Evolutionary conservation across 2,113 vertebrate species (phyloP), one percentile per base, ranked within the genome.

Genomic region (Phodopus roborovskii): DNA sequence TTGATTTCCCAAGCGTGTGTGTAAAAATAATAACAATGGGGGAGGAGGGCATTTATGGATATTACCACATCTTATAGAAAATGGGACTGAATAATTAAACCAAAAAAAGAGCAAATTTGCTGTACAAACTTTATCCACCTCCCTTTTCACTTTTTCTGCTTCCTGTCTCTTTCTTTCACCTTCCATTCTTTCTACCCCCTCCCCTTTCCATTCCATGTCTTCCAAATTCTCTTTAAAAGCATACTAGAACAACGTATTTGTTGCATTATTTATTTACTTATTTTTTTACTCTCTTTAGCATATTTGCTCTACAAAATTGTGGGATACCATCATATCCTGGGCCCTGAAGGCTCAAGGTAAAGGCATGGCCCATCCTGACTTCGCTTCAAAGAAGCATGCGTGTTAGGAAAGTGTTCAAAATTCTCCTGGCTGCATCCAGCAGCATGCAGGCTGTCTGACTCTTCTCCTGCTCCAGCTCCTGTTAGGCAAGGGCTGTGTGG

Each of bases 401-500:
- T 92, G 96, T 97, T 88, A 60, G 0, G 0, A 22, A 91, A 94
- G 28, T 9, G 16, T 91, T 81, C 83, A 91, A 90, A 90, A 90
- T 90, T 92, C 97, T 74, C 96, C 92, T 13, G 85, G 92, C 83
- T 97, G 88, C 96, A 98, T 81, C 75, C 92, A 96, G 98, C 79
- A 97, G 90, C 96, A 98, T 85, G 74, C 91, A 95, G 98, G 92
- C 88, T 5, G 26, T 2, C 6, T 10, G 79, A 92, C n/a, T 45
- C n/a, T 62, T 17, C 11, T 97, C 97, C 74, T 96, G 97, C 96
- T 93, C 42, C 96, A 98, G 98, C 94, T 96, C 97, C 98, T 96
- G 98, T 98, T 96, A 98, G 97, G 98, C 98, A 98, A 98, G 97
- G 58, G 97, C 98, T 97, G 97, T 97, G 97, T 88, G 60, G 98